phyloP scores from a whole-genome alignment of 2,113 vertebrate genomes.

The Tenebrosternarchus preto region DNA sequence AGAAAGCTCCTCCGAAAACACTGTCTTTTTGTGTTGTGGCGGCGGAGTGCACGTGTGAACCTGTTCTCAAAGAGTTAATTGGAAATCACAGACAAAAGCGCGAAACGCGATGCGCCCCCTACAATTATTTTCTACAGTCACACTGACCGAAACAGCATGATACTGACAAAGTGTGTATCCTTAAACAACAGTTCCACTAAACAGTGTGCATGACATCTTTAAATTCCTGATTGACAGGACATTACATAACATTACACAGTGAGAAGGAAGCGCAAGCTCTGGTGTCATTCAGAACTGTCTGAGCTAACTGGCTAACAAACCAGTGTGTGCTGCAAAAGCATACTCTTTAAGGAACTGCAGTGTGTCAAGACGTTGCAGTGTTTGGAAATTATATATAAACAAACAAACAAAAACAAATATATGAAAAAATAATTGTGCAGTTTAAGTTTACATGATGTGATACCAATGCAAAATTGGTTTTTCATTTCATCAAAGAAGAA shows the following conservation, averaged over 20 bases:
- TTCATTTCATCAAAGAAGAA: too few relatives aligned
- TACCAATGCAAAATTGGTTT: too few relatives aligned
- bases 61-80: too few relatives aligned
- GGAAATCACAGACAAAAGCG: neutral
- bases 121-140: constrained; percentile 60
- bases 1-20: neutral
- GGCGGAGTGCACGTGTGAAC: neutral
- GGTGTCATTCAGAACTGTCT: constrained; percentile 57
- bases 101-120: constrained; percentile 18
- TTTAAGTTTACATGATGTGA: too few relatives aligned
- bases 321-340: too few relatives aligned
- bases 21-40: too few relatives aligned
- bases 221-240: constrained; percentile 68
- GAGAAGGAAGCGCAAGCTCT: neutral
- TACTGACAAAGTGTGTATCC: constrained; percentile 51
- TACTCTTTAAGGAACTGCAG: too few relatives aligned
- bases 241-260: constrained; percentile 66
- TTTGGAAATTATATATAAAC: too few relatives aligned
- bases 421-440: too few relatives aligned
- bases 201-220: constrained; percentile 62
- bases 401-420: too few relatives aligned
- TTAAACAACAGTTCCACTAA: constrained; percentile 72
- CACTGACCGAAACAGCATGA: constrained; percentile 58
- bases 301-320: too few relatives aligned
- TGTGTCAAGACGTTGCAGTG: too few relatives aligned